Evolutionary conservation across 2,888 invertebrate species (phyloP).

Genomic region (Agonopterix subpropinquella): DNA sequence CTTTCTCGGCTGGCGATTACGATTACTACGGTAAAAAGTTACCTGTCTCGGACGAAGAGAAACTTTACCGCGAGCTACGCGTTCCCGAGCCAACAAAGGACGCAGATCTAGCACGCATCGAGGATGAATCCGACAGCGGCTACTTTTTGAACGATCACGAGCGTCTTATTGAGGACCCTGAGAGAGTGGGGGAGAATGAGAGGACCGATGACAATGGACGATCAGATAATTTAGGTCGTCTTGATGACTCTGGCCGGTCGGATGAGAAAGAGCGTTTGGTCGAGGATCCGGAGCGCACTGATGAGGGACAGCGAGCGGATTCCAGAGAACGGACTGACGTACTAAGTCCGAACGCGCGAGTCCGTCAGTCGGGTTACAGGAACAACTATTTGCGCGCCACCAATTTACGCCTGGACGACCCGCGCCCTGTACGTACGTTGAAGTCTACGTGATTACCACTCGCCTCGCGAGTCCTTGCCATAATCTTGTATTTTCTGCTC

Average conservation of each 20-base stretch:
- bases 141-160: conserved; percentile 23
- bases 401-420: conserved; percentile 50
- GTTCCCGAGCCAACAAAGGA: conserved; percentile 54
- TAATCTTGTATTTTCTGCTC: background rate
- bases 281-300: conserved; percentile 22
- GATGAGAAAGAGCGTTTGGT: conserved; percentile 19
- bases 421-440: conserved; percentile 24
- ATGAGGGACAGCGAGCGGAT: conserved; percentile 28
- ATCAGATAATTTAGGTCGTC: conserved; percentile 16
- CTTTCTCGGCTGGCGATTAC: conserved; percentile 44
- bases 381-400: conserved; percentile 53
- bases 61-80: conserved; percentile 39
- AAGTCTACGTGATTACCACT: background rate
- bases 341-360: conserved; percentile 48
- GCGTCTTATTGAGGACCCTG: conserved; percentile 17
- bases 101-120: conserved; percentile 45
- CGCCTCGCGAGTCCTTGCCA: conserved; percentile 3
- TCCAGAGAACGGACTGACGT: conserved; percentile 32
- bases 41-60: conserved; percentile 54
- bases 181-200: conserved; percentile 10
- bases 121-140: conserved; percentile 28
- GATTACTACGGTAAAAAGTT: conserved; percentile 57
- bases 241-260: conserved; percentile 22
- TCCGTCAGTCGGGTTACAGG: conserved; percentile 47
- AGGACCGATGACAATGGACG: conserved; percentile 17